Base-by-base conservation (phyloP, 2,113 vertebrate genomes). In the Zapornia atra region DNA sequence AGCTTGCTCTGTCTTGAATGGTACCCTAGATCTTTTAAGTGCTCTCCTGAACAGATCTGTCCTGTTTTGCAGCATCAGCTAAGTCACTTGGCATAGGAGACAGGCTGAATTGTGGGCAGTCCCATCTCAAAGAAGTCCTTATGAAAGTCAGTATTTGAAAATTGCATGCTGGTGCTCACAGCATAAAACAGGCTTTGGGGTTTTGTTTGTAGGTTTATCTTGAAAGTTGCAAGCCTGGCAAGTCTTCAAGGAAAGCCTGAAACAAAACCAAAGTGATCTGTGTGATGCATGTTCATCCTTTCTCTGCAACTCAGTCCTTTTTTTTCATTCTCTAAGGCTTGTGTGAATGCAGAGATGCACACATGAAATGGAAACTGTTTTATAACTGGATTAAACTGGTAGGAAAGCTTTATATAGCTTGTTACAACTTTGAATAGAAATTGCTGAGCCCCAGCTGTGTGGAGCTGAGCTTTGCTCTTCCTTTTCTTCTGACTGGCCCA, bases 241-340 rank as follows among this genome's bases (percentile, higher is more conserved):
- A 82, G 21, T 90, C 88, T 95, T 90, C 80, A 88, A 85, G 83
- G 50, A 88, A 93, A 92, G 65, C 77, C 73, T 76, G 86, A 92
- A 81, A 82, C 46, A 96, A 51, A 50, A 92, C 65, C 65, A 40
- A 59, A 82, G 65, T 72, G 61, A 50, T 88, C 88, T 75, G 24
- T 33, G 29, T 76, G 77, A 53, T 73, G 64, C 72, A 93, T 90
- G 75, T 90, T 94, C 56, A 56, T 92, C 44, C 81, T 93, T 88
- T 78, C 51, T 82, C 51, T 60, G 31, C 53, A 78, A 65, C 72
- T 79, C 73, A 94, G 0, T 92, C 80, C 68, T 92, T 61, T 38
- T 92, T 78, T 72, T 91, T 33, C 65, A 75, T 92, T 91, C 54
- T 92, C n/a, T 76, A 51, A 94, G 40, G 28, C 65, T 91, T 53